These are phyloP conservation scores for Saccostrea glomerata DNA, from an alignment of 1,140 invertebrate genomes.

Conservation along the genomic window DNA sequence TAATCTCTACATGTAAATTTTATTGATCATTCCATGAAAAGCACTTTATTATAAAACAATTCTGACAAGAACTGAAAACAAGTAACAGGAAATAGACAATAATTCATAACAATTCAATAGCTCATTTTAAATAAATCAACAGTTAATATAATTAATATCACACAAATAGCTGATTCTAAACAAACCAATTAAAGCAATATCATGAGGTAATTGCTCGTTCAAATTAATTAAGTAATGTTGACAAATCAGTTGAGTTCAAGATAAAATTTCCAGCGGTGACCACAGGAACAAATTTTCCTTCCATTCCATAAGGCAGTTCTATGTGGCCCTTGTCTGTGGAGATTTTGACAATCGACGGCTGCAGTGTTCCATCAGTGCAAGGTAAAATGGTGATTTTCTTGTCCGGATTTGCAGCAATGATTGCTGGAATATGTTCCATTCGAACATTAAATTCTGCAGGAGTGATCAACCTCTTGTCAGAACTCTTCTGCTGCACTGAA, in stretches of 20 bases:
- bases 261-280: neutral
- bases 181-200: constrained; percentile 6
- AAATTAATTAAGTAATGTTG: constrained; percentile 5
- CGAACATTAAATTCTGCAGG: neutral
- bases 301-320: constrained; percentile 28
- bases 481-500: neutral
- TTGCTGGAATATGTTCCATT: constrained; percentile 24
- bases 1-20: neutral
- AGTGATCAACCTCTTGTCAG: neutral
- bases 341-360: constrained; percentile 27
- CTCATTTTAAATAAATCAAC: neutral
- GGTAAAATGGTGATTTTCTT: constrained; percentile 38
- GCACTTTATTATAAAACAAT: constrained; percentile 25
- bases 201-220: neutral
- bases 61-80: neutral
- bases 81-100: neutral
- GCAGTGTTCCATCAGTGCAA: neutral
- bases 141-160: neutral
- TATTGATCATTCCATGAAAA: constrained; percentile 11
- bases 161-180: neutral
- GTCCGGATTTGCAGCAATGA: constrained; percentile 30
- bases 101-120: neutral
- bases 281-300: constrained; percentile 14
- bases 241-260: neutral
- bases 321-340: constrained; percentile 30